phyloP scores from a whole-genome alignment of 2,888 invertebrate genomes.

The Zonitis immaculata region DNA sequence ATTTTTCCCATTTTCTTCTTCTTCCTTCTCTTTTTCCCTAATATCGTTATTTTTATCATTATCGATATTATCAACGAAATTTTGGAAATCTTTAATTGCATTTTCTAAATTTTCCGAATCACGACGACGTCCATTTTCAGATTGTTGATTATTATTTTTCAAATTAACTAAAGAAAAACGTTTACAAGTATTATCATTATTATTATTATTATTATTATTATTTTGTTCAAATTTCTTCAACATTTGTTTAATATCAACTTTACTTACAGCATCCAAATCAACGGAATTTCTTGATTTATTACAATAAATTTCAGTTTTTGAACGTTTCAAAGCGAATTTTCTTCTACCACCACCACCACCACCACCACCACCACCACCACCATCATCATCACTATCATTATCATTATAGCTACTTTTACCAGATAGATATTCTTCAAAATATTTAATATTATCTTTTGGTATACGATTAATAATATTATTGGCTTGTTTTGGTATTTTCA shows the following conservation, averaged over 20 bases:
- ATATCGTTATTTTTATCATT: not conserved
- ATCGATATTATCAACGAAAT: slow-evolving; percentile 29
- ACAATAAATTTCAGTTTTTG: slow-evolving; percentile 44
- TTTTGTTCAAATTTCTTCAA: slow-evolving; percentile 43
- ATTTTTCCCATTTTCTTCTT: slow-evolving; percentile 23
- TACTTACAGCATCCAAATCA: slow-evolving; percentile 44
- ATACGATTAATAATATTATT: slow-evolving; percentile 42
- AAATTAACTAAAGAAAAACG: slow-evolving; percentile 28
- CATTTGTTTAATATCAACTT: slow-evolving; percentile 46
- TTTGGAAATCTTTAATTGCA: slow-evolving; percentile 33
- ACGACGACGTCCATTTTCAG: slow-evolving; percentile 5
- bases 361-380: slow-evolving; percentile 16
- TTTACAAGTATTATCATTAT: slow-evolving; percentile 22
- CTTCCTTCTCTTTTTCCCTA: slow-evolving; percentile 11
- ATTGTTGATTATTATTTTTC: slow-evolving; percentile 10
- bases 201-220: slow-evolving; percentile 16
- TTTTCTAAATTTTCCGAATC: slow-evolving; percentile 23
- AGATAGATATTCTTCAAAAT: slow-evolving; percentile 44
- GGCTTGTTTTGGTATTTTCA: slow-evolving; percentile 39
- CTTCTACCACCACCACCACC: not conserved
- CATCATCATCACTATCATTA: slow-evolving; percentile 21
- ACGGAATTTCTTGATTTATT: slow-evolving; percentile 40
- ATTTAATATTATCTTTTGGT: slow-evolving; percentile 44
- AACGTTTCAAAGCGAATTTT: slow-evolving; percentile 36
- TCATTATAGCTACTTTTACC: slow-evolving; percentile 36